phyloP scores from a whole-genome alignment of 2,797 vertebrate genomes.

The Tragelaphus oryx region DNA sequence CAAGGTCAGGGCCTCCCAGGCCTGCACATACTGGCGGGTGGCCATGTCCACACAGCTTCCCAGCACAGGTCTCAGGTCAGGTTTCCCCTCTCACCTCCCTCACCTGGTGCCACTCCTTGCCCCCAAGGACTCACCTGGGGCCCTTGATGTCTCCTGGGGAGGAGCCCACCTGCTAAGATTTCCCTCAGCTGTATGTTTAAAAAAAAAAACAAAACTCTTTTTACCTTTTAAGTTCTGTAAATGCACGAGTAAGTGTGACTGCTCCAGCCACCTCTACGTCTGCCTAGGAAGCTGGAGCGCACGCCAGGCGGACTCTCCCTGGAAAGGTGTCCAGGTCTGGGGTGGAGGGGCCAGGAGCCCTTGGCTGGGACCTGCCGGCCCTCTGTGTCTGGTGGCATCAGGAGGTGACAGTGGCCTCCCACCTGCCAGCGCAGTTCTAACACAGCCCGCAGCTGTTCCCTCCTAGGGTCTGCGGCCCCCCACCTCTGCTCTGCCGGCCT shows the following conservation, averaged over 20 bases:
- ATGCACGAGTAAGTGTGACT: background rate
- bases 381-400: background rate
- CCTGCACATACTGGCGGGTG: background rate
- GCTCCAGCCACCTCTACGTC: background rate
- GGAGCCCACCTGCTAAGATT: background rate
- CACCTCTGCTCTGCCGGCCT: background rate
- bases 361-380: background rate
- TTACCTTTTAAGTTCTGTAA: background rate
- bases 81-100: too few relatives aligned
- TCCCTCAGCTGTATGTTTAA: background rate
- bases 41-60: background rate
- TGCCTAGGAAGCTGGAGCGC: background rate
- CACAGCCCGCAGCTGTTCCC: rapidly evolving
- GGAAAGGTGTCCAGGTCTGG: background rate
- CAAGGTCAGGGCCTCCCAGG: background rate
- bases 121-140: background rate
- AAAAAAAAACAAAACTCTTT: background rate
- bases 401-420: background rate
- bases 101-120: background rate
- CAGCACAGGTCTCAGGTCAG: background rate
- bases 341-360: background rate
- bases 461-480: background rate
- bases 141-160: background rate
- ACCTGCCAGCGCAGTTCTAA: background rate
- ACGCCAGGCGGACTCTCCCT: background rate